Evolutionary conservation across 2,888 invertebrate genomes (phyloP).

Genomic region (Creontiades dilutus): DNA sequence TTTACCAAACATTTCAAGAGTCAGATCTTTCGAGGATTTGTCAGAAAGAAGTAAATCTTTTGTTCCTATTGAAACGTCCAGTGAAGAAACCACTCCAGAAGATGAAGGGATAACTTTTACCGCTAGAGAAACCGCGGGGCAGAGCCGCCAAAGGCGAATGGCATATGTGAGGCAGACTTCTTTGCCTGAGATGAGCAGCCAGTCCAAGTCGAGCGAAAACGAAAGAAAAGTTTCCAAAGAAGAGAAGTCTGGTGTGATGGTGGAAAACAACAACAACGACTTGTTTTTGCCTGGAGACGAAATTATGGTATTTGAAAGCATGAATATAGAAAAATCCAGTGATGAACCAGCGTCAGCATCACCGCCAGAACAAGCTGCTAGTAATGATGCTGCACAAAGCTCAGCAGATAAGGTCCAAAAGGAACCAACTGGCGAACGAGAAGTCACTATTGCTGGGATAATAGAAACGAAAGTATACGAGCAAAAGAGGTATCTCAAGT

Average conservation of each 20-base stretch:
- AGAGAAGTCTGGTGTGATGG: neutral
- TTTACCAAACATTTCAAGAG: neutral
- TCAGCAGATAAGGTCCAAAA: neutral
- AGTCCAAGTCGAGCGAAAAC: neutral
- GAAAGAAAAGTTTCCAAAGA: neutral
- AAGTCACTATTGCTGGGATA: slow-evolving; percentile 1
- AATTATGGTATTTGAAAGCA: neutral
- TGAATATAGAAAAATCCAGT: too few relatives aligned
- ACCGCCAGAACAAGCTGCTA: neutral
- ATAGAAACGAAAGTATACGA: slow-evolving; percentile 19
- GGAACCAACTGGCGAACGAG: neutral
- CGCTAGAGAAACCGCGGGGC: neutral
- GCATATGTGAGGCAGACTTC: slow-evolving; percentile 38
- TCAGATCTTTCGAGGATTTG: neutral
- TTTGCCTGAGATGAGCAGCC: neutral
- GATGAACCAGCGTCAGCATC: too few relatives aligned
- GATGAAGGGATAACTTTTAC: slow-evolving; percentile 28
- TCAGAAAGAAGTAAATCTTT: neutral
- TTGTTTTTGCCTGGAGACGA: neutral
- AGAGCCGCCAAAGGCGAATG: slow-evolving; percentile 27
- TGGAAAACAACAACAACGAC: neutral
- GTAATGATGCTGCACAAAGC: neutral
- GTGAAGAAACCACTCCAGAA: neutral
- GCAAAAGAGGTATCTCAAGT: neutral
- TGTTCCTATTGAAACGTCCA: neutral